phyloP scores from a whole-genome alignment of 2,888 invertebrate genomes.

The Acanthosepion lycidas region DNA sequence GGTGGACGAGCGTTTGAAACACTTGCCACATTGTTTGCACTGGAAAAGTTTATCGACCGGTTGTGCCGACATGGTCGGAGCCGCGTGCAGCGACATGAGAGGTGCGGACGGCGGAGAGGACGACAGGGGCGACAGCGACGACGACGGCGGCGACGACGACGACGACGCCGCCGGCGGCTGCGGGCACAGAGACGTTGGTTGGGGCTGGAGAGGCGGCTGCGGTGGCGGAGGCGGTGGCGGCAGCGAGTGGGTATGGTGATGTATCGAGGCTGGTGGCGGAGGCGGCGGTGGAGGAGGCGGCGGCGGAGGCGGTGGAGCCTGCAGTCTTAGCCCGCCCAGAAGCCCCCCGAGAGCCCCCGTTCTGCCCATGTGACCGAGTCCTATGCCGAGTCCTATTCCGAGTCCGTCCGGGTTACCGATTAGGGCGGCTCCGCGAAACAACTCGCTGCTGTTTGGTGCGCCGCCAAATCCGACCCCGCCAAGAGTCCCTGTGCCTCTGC shows the following conservation, averaged over 20 bases:
- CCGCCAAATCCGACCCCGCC: neutral
- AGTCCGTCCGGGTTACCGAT: neutral
- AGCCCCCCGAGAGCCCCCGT: neutral
- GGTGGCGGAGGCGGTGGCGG: neutral
- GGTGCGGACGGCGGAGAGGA: neutral
- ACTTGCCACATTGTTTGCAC: conserved; percentile 98
- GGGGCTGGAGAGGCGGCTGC: conserved; percentile 37
- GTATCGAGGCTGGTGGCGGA: neutral
- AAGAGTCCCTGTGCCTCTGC: neutral
- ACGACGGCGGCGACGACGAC: neutral
- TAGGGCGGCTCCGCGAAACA: neutral
- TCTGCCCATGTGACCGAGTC: neutral
- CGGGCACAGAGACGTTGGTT: conserved; percentile 66
- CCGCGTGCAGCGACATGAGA: neutral
- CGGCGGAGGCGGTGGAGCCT: neutral
- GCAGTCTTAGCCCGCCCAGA: neutral
- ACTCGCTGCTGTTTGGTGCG: neutral
- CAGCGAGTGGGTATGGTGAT: neutral
- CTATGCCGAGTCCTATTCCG: neutral
- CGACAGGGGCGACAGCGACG: neutral
- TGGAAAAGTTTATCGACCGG: conserved; percentile 75
- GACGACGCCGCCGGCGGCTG: conserved; percentile 47
- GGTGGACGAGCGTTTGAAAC: conserved; percentile 96
- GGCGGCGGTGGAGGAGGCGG: neutral
- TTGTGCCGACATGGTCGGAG: neutral